Base-by-base conservation (phyloP, 2,888 invertebrate genomes). In the Capitulum mitella region DNA sequence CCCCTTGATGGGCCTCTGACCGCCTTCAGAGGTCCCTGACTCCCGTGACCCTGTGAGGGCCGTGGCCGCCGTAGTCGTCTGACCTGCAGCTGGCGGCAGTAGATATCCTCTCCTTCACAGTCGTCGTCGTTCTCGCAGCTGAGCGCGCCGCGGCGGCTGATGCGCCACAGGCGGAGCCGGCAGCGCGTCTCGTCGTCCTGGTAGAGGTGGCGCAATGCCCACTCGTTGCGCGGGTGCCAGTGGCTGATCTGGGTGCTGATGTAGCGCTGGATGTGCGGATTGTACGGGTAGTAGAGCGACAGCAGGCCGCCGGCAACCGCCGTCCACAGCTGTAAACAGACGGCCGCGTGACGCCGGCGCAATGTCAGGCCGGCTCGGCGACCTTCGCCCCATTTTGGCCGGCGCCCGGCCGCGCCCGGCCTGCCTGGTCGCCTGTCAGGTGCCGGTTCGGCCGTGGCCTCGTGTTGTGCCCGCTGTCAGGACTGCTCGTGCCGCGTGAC, bases 121-220 rank as follows among this genome's bases (percentile, higher is more conserved):
- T 76, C 76, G 14, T 19, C 29, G 19, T 76, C 76, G 16, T 46
- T n/a, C 16, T 29, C 6, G 22, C 76, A 76, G 46, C n/a, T n/a
- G 29, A 76, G 76, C 46, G 14, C 22, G 43, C 76, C 76, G 32
- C 32, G 48, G 14, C 76, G 46, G 43, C 46, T 76, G 76, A 76
- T n/a, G 16, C 76, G 43, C 76, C 76, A 76, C 76, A 76, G 48
- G 12, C 76, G 43, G 43, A 76, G 46, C 0, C 12, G 1, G 32
- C 76, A 76, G 32, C 76, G 76, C 29, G 76, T 76, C 32, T 46
- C 32, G 3, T n/a, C 76, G 76, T 76, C 76, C 46, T 76, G 76
- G 32, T 46, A 76, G 16, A 76, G 48, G n/a, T 29, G n/a, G 19
- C 76, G 76, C 76, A 46, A 32, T 0, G 12, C 1, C n/a, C 29